These are phyloP conservation scores for Acomys russatus DNA, from an alignment of 2,797 vertebrate species.

Conservation along the genomic window DNA sequence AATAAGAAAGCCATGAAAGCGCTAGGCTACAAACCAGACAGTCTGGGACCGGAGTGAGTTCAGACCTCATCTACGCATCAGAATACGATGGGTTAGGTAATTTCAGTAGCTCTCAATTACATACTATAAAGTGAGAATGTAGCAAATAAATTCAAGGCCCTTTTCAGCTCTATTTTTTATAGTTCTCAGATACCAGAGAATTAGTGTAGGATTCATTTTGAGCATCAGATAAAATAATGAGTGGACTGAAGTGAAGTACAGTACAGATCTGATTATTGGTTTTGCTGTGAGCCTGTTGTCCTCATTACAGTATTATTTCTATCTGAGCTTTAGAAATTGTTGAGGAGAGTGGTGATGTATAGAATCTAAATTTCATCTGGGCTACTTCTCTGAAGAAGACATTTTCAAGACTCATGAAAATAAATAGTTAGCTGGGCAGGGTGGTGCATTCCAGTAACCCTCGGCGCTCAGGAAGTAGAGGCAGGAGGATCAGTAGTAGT, in stretches of 20 bases:
- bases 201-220: slow-evolving; percentile 26
- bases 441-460: too few species aligned
- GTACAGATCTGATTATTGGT: not conserved
- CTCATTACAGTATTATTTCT: not conserved
- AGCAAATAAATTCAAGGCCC: slow-evolving; percentile 15
- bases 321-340: slow-evolving; percentile 1
- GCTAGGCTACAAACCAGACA: not conserved
- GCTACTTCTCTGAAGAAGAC: slow-evolving; percentile 20
- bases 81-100: not conserved
- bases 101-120: not conserved
- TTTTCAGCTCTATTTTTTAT: slow-evolving; percentile 16
- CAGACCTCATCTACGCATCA: not conserved
- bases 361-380: not conserved
- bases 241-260: not conserved
- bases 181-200: slow-evolving; percentile 14
- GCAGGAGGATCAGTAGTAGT: not conserved
- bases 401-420: slow-evolving; percentile 16
- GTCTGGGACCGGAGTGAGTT: not conserved
- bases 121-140: slow-evolving; percentile 24
- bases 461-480: not conserved
- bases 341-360: not conserved
- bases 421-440: not conserved
- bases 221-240: slow-evolving; percentile 37
- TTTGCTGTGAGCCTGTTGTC: not conserved
- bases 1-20: slow-evolving; percentile 1